Base-by-base conservation (phyloP, 2,113 vertebrate genomes). In the Sceloporus undulatus region DNA sequence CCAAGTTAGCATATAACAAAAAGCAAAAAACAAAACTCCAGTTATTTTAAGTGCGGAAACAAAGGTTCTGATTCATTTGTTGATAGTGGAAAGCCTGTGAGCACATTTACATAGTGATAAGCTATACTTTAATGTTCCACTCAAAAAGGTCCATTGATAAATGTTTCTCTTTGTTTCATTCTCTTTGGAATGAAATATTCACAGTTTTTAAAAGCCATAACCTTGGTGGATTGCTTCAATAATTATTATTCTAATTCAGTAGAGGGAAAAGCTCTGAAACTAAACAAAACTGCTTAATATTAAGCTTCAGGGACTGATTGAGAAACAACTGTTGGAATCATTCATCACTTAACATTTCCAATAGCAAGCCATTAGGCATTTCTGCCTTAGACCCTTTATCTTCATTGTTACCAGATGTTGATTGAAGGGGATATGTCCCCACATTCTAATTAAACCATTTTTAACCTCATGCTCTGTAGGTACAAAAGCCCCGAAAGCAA, bases 371-470 rank as follows among this genome's bases (percentile, higher is more conserved):
- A 84, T 80, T 66, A 54, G 88, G 74, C 21, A 62, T 74, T 77
- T 87, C 59, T 91, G 34, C 2, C 92, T 89, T 78, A 91, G 90
- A 52, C 66, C 83, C 85, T 93, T 81, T 89, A 90, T 91, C 81
- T 92, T 95, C 91, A 85, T 84, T 84, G 84, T 90, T 91, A 93
- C 80, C 90, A 90, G 87, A 89, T 91, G 54, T 77, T 93, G 92
- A 93, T 87, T 93, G 84, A 93, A 95, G 91, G 74, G 77, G 73
- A 90, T 88, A 90, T 48, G 91, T 95, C 82, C 62, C 84, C 38
- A 87, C 40, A 54, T 88, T 94, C 62, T 96, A 96, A 97, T 96
- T 95, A 96, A 95, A 87, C 83, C 56, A 94, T 93, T 94, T 96
- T 96, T 95, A 89, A 95, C 92, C 93, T 95, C 88, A 42, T 25